Evolutionary conservation across 2,113 vertebrate species (phyloP), one percentile per base, ranked within the genome.

Genomic region (Cephalopholis sonnerati): DNA sequence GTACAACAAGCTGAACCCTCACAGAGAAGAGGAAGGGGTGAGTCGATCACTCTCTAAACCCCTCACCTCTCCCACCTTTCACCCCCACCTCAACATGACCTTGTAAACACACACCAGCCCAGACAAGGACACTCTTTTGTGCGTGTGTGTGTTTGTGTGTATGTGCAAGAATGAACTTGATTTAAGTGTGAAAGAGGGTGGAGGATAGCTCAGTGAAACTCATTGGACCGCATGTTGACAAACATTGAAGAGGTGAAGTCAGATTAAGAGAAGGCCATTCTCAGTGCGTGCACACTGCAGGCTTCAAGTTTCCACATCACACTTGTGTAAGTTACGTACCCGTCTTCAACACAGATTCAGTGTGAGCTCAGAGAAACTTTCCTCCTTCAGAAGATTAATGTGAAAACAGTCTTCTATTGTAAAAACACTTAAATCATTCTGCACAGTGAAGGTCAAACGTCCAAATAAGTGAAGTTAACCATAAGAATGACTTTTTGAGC

Each of bases 1-100:
- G 93, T 99, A 99, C 96, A 98, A 96, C 96, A 97, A 96, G 93
- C 96, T 99, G 95, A 99, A 99, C 95, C 98, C 98, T 95, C 97
- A 99, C 93, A 97, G 97, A 96, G 98, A 99, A 94, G 98, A 95
- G 92, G 98, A 99, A 94, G 97, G 96, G 98, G 98, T 99, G 96
- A 99, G 98, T 97, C 86, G 41, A 76, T 72, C 55, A 36, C 61
- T 68, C 41, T 86, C 24, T 68, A 6, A 81, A 84, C 51, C 53
- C 48, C 55, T 79, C 77, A 83, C 64, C 29, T 79, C 74, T 48
- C 78, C 67, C 20, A 25, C 77, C 87, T 69, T 83, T 74, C 74
- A 81, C 24, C 67, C 20, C 20, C 29, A 4, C 48, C 62, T 18
- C 73, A 73, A 74, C 76, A 85, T 59, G 41, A 44, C 41, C 41